Percentiles rank a stretch among this genome's conserved stretches.
phyloP scores from a whole-genome alignment of 2,797 vertebrate species.

The Fistularia tabacaria region DNA sequence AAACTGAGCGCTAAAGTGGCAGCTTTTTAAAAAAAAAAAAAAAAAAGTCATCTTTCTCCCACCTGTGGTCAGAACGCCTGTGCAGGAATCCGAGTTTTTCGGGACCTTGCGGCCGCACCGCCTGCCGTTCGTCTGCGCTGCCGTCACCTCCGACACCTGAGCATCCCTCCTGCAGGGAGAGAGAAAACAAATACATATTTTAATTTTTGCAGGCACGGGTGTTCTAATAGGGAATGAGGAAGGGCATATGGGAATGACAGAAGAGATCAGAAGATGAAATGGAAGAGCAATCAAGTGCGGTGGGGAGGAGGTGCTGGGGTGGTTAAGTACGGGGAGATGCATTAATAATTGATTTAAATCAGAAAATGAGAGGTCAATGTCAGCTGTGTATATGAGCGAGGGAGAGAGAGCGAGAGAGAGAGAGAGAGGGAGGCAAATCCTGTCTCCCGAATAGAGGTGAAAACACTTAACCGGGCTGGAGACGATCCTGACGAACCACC shows the following conservation, averaged over 20 bases:
- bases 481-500: slow-evolving; percentile 11
- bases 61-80: slow-evolving; percentile 78
- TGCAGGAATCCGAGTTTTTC: slow-evolving; percentile 79
- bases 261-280: not conserved
- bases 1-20: too few species aligned
- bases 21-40: too few species aligned
- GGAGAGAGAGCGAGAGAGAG: too few species aligned
- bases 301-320: not conserved
- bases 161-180: slow-evolving; percentile 64
- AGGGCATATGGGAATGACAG: slow-evolving; percentile 8
- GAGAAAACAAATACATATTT: slow-evolving; percentile 31
- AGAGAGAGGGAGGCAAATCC: too few species aligned
- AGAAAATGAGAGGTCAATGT: slow-evolving; percentile 22
- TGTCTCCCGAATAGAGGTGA: slow-evolving; percentile 23
- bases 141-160: slow-evolving; percentile 64
- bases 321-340: not conserved
- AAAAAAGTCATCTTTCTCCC: slow-evolving; percentile 8
- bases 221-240: slow-evolving; percentile 8
- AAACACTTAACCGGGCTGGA: slow-evolving; percentile 11
- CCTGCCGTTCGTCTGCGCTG: slow-evolving; percentile 67
- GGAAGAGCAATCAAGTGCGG: too few species aligned
- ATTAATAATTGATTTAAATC: slow-evolving; percentile 48
- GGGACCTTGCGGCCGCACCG: slow-evolving; percentile 80
- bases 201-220: slow-evolving; percentile 20
- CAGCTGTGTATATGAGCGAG: not conserved